These are phyloP conservation scores for Isotomurus palustris DNA, from an alignment of 2,888 invertebrate species.

Conservation along the genomic window DNA sequence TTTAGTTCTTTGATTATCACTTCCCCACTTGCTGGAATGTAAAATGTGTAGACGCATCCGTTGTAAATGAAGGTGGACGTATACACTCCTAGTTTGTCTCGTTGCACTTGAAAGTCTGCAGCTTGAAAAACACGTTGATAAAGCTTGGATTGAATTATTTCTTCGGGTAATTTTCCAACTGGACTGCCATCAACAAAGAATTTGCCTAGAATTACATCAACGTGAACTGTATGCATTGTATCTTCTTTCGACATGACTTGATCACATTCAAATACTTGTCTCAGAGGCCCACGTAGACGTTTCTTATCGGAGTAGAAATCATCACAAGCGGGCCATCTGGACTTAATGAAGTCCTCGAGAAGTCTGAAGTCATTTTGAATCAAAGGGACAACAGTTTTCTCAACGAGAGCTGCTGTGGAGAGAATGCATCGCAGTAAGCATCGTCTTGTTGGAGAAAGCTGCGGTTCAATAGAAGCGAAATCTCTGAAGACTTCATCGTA, in stretches of 20 bases:
- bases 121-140: slow-evolving; percentile 18
- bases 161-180: slow-evolving; percentile 6
- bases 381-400: not conserved
- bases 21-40: not conserved
- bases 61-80: slow-evolving; percentile 8
- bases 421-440: not conserved
- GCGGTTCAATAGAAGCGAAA: not conserved
- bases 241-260: not conserved
- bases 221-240: not conserved
- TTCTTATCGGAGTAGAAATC: not conserved
- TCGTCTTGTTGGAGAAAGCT: not conserved
- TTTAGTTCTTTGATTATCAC: not conserved
- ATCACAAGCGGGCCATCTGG: not conserved
- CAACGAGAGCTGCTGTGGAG: not conserved
- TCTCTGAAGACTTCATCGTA: slow-evolving; percentile 8
- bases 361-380: not conserved
- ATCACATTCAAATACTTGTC: slow-evolving; percentile 3
- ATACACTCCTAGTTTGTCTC: not conserved
- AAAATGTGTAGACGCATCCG: slow-evolving; percentile 19
- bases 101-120: slow-evolving; percentile 13
- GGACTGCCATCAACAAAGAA: slow-evolving; percentile 22
- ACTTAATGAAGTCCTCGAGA: not conserved
- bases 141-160: not conserved
- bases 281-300: no score
- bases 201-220: slow-evolving; percentile 18